Evolutionary conservation across 2,888 invertebrate genomes (phyloP), one percentile per base, ranked within the genome.

Genomic region (Aporophyla lueneburgensis): DNA sequence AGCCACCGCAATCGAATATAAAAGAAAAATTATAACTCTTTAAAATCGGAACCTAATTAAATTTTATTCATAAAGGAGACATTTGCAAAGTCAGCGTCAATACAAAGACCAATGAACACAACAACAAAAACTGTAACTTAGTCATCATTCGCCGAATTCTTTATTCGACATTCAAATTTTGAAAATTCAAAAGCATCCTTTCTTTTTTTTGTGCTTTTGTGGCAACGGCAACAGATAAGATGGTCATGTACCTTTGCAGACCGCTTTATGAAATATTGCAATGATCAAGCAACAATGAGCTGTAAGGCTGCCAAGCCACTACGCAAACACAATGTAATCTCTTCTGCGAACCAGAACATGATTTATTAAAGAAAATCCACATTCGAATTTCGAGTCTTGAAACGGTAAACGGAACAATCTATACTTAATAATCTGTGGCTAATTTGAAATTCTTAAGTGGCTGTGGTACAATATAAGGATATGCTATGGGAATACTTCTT

Each of bases 291-390:
- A 91, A 94, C 93, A 94, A 94, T 93, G 89, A 84, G 90, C 91
- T 90, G 90, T 94, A 91, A 92, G 81, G 81, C 89, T 85, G 80
- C 86, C 79, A 87, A 87, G 79, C 83, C 87, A 89, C 89, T 90
- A 90, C 88, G 85, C 91, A 89, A 92, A 93, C 89, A 93, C 94
- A 95, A 94, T 94, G 94, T 93, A 92, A 95, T 94, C 93, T 93
- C 89, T 90, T 87, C 91, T 85, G 78, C 86, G 91, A 92, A 93
- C 88, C 89, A 88, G 88, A 90, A 87, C 91, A 91, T 93, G 92
- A 93, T 94, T 93, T 93, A 93, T 93, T 91, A 81, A 91, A 90
- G 86, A 91, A 92, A 92, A 92, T 93, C 87, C 90, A 89, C 90
- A 91, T 89, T 89, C 90, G 89, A 91, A 92, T 89, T 91, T 92